These are phyloP conservation scores for Aphelenchoides besseyi DNA, from an alignment of 1,140 invertebrate genomes.

Conservation along the genomic window DNA sequence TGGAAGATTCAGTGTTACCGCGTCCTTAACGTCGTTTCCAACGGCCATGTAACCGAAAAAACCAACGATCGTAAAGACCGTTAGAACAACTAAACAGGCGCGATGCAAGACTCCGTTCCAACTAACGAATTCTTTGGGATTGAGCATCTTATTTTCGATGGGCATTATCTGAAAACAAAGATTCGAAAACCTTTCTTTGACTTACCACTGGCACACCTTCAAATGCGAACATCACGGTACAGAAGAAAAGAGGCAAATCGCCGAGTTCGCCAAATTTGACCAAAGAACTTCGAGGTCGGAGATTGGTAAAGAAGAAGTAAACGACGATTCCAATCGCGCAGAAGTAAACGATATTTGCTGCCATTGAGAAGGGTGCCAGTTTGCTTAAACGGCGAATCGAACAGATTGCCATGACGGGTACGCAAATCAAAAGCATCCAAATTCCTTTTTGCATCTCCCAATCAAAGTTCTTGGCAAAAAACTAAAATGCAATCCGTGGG, in stretches of 20 bases:
- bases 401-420: slow-evolving; percentile 41
- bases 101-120: slow-evolving; percentile 53
- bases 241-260: slow-evolving; percentile 81
- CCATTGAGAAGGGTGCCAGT: slow-evolving; percentile 45
- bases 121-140: slow-evolving; percentile 57
- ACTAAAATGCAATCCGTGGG: slow-evolving; percentile 35
- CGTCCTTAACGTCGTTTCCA: slow-evolving; percentile 57
- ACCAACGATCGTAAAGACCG: slow-evolving; percentile 46
- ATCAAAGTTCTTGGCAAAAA: slow-evolving; percentile 41
- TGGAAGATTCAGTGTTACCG: slow-evolving; percentile 53
- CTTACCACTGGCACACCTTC: slow-evolving; percentile 81
- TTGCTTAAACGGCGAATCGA: slow-evolving; percentile 49
- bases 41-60: slow-evolving; percentile 39
- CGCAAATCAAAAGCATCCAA: slow-evolving; percentile 43
- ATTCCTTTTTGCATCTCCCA: slow-evolving; percentile 44
- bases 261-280: slow-evolving; percentile 36
- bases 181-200: no score
- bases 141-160: slow-evolving; percentile 59
- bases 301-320: slow-evolving; percentile 40
- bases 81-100: slow-evolving; percentile 44
- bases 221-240: slow-evolving; percentile 81
- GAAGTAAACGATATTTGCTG: slow-evolving; percentile 47
- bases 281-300: slow-evolving; percentile 24
- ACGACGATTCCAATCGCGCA: slow-evolving; percentile 46
- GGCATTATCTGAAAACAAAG: slow-evolving; percentile 64